Evolutionary conservation across 1,140 invertebrate species (phyloP), one percentile per base, ranked within the genome.

Genomic region (Samia ricini): DNA sequence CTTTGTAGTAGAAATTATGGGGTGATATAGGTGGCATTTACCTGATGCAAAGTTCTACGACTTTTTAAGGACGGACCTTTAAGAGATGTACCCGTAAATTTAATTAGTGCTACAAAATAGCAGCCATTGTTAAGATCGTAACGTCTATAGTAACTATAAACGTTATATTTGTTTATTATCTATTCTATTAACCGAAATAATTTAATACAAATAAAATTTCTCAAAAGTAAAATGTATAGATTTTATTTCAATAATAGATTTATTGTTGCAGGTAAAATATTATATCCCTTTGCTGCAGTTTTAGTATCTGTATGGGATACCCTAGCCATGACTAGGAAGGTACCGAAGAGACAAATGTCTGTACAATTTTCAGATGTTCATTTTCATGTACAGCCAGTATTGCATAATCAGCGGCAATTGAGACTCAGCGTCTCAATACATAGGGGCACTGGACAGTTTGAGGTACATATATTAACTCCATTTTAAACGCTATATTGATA

Each of bases 231-330:
- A 51, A 12, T 4, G 10, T 51, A 12, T n/a, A 19, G 10, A 54
- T 23, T 7, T 54, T 54, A 5, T 15, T 23, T 8, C n/a, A 58
- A n/a, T 50, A 10, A 56, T 26, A 51, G 60, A 26, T 23, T 26
- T 24, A 56, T 29, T n/a, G 21, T 72, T 69, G 6, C 56, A 85
- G 82, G 64, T 26, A 68, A 69, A 26, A 78, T 63, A 7, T 23
- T 68, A 4, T 83, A 73, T 26, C 83, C 83, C 0, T 80, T 73
- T 42, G 58, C 79, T 42, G 76, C 74, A 2, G 62, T 68, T 1
- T 56, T 86, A 4, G 74, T 78, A 20, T 59, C 68, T 1, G 78
- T 74, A 22, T 85, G 83, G 83, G 83, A 85, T 48, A 77, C 80
- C 0, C 61, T 79, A 2, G 74, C 74, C 0, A 86, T 86, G 83